Conservation (phyloP, 2,888 invertebrate genomes). For the Lysandra bellargus region DNA sequence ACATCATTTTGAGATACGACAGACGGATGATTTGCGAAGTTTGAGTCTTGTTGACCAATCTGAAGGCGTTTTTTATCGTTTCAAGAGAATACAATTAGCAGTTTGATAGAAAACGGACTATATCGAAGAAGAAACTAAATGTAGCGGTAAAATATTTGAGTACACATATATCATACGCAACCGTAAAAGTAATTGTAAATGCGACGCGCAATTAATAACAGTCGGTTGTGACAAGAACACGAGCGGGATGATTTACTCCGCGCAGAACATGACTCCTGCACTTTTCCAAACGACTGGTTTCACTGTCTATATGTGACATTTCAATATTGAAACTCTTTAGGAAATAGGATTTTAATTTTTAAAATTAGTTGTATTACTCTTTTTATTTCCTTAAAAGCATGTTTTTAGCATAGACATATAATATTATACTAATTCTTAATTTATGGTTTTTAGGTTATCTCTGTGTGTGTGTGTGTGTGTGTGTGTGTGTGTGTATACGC, state of each 20-base stretch:
- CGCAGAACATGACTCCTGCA: background rate
- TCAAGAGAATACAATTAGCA: too few relatives aligned
- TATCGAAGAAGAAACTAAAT: too few relatives aligned
- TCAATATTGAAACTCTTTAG: background rate
- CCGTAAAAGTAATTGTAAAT: slow-evolving; percentile 11
- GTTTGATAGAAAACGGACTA: too few relatives aligned
- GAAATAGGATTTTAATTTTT: background rate
- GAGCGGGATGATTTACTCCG: slow-evolving; percentile 8
- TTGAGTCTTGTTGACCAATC: too few relatives aligned
- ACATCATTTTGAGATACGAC: too few relatives aligned
- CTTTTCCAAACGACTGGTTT: slow-evolving; percentile 14
- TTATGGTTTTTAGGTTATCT: too few relatives aligned
- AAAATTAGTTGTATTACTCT: background rate
- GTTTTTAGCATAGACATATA: too few relatives aligned
- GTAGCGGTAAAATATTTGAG: background rate
- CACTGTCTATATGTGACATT: slow-evolving; percentile 3
- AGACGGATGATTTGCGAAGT: too few relatives aligned
- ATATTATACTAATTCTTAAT: too few relatives aligned
- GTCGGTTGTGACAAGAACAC: background rate
- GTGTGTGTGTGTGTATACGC: too few relatives aligned
- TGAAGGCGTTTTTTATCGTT: too few relatives aligned
- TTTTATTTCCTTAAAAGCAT: background rate
- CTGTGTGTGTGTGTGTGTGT: too few relatives aligned
- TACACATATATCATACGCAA: background rate
- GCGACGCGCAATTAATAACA: slow-evolving; percentile 14